Conservation (phyloP, 2,797 vertebrate species). For the Ambastaia sidthimunki region DNA sequence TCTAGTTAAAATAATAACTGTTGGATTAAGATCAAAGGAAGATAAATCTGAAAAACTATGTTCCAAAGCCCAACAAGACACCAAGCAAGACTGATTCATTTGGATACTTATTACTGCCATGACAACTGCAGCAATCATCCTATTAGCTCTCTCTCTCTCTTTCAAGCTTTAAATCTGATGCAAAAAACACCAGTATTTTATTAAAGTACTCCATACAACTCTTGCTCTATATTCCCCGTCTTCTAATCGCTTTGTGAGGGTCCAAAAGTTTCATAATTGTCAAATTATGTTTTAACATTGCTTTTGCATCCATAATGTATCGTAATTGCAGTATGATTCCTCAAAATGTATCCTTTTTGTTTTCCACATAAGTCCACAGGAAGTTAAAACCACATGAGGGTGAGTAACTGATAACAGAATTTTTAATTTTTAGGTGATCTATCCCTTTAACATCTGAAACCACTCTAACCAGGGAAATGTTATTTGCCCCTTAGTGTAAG, state of each 20-base stretch:
- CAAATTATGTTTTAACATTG: no score
- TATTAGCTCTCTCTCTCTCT: slow-evolving; percentile 2
- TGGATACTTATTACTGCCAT: slow-evolving; percentile 2
- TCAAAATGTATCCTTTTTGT: no score
- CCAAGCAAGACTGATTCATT: not conserved
- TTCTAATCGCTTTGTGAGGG: no score
- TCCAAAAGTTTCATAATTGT: no score
- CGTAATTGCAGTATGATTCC: no score
- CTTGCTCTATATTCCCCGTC: no score
- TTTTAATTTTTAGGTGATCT: not conserved
- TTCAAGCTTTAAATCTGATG: no score
- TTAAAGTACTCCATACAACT: no score
- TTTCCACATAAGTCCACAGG: no score
- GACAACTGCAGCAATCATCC: slow-evolving; percentile 16
- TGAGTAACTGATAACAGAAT: not conserved
- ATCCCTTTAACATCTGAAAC: slow-evolving; percentile 14
- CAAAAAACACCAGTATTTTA: no score
- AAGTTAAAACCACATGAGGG: no score
- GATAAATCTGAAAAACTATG: not conserved
- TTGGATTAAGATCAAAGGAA: not conserved
- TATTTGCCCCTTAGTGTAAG: slow-evolving; percentile 15
- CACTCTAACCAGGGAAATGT: slow-evolving; percentile 24
- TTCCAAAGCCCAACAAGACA: not conserved
- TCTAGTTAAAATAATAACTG: not conserved
- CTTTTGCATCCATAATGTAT: no score